These are phyloP conservation scores for Pitangus sulphuratus DNA, from an alignment of 2,797 vertebrate species.

Conservation along the genomic window DNA sequence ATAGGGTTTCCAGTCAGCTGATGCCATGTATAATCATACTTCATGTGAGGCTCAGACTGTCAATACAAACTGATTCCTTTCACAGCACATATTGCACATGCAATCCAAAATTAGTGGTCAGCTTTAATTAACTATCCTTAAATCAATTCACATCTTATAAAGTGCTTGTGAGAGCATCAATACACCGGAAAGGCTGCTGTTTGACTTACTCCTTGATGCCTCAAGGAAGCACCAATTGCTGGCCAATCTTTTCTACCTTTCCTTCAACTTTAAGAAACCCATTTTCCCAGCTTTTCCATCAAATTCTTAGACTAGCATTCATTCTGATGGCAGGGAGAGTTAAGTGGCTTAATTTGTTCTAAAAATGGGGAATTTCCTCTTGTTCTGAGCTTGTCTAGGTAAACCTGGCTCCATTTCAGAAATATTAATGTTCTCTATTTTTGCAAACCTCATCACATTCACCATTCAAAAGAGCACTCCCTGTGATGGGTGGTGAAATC, in stretches of 20 bases:
- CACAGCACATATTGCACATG: not conserved
- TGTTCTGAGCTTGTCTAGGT: not conserved
- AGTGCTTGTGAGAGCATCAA: not conserved
- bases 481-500: not conserved
- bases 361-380: not conserved
- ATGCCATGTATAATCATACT: not conserved
- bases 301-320: not conserved
- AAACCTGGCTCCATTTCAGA: not conserved
- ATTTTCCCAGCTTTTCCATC: not conserved
- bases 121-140: not conserved
- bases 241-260: not conserved
- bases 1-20: conserved; percentile 50
- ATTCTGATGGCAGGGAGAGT: not conserved
- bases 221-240: not conserved
- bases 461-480: not conserved
- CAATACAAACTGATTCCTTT: not conserved
- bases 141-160: not conserved
- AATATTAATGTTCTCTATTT: not conserved
- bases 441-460: not conserved
- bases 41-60: not conserved
- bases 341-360: conserved; percentile 14
- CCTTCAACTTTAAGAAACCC: not conserved
- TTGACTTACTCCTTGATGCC: not conserved
- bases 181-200: not conserved
- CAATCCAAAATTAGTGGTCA: not conserved